A percentile compares a stretch with the other conserved stretches of the same genome.
phyloP scores from a whole-genome alignment of 2,888 invertebrate species.

The Chymomyza fuscimana region DNA sequence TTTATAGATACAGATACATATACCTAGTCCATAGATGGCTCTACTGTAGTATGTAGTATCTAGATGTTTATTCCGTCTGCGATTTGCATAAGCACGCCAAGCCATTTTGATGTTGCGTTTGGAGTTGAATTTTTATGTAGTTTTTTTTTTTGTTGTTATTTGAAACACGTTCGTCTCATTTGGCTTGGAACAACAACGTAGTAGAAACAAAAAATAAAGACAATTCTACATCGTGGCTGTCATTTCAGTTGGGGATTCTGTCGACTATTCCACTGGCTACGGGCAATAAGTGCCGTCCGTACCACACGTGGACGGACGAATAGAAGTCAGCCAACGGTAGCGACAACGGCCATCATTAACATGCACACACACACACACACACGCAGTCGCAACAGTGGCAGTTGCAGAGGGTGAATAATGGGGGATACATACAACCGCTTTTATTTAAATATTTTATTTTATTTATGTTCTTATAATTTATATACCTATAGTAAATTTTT shows the following conservation, averaged over 20 bases:
- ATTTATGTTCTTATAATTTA: too few relatives aligned
- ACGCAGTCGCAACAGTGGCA: too few relatives aligned
- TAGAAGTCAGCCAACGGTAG: neutral
- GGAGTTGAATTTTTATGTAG: neutral
- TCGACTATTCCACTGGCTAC: neutral
- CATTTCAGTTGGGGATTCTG: neutral
- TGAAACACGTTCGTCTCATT: conserved; percentile 70
- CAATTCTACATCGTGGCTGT: neutral
- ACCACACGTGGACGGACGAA: neutral
- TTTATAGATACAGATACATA: neutral
- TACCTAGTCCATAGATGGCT: neutral
- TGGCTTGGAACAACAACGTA: conserved; percentile 56
- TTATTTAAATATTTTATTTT: too few relatives aligned
- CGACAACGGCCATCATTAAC: neutral
- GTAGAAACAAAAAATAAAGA: conserved; percentile 9
- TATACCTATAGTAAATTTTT: too few relatives aligned
- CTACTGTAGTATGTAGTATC: neutral
- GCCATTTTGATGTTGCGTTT: neutral
- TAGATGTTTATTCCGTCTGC: conserved; percentile 19
- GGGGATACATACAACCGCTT: too few relatives aligned
- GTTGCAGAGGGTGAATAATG: too few relatives aligned
- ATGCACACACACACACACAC: neutral
- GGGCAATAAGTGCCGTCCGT: neutral
- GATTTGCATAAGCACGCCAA: conserved; percentile 64
- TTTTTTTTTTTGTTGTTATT: conserved; percentile 44